Percentiles rank a stretch among this genome's conserved stretches.
These are phyloP conservation scores for Sipha flava DNA, from an alignment of 1,140 invertebrate genomes.

Conservation along the genomic window DNA sequence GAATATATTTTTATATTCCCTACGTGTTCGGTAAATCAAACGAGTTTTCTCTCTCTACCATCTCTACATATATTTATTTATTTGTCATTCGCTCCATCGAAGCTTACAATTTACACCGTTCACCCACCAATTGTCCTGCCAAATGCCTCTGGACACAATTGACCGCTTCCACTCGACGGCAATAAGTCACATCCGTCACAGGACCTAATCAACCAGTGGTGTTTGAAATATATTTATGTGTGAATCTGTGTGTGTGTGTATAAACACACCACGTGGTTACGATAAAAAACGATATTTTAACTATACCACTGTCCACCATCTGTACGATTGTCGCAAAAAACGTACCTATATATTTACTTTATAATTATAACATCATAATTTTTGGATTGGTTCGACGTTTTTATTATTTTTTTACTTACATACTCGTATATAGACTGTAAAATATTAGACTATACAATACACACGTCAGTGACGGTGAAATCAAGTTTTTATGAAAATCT, in stretches of 20 bases:
- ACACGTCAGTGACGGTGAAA: no score
- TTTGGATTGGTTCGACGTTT: no score
- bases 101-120: slow-evolving; percentile 10
- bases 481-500: no score
- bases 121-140: not conserved
- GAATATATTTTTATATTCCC: not conserved
- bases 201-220: slow-evolving; percentile 2
- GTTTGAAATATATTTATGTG: not conserved
- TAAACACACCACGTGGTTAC: not conserved
- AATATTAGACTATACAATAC: no score
- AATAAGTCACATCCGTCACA: slow-evolving; percentile 26
- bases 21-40: not conserved
- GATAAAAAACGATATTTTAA: not conserved
- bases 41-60: not conserved
- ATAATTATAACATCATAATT: no score
- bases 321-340: not conserved
- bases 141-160: slow-evolving; percentile 15
- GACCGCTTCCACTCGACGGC: slow-evolving; percentile 1
- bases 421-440: no score
- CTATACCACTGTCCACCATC: not conserved
- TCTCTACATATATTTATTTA: not conserved
- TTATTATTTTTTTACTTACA: not conserved
- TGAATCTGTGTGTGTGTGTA: no score
- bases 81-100: not conserved
- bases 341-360: not conserved